Conservation (phyloP, 2,113 vertebrate genomes). For the Boulengeromyrus knoepffleri region DNA sequence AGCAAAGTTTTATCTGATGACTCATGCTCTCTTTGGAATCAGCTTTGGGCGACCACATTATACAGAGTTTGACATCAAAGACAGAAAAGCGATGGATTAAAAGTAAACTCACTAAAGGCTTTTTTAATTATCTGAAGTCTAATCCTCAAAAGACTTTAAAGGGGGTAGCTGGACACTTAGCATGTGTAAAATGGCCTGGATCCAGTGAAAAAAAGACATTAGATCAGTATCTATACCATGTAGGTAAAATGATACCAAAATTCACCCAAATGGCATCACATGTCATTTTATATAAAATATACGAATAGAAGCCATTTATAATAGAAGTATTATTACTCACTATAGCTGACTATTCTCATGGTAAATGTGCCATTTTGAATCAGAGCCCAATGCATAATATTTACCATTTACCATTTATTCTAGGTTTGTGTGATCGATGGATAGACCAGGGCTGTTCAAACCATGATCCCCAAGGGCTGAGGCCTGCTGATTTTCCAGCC, state of each 20-base stretch:
- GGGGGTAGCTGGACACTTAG: neutral
- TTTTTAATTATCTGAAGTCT: neutral
- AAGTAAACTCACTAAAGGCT: neutral
- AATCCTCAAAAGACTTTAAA: neutral
- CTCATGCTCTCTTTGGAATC: neutral
- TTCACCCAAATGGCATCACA: neutral
- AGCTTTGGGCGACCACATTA: neutral
- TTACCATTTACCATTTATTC: neutral
- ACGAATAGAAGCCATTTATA: neutral
- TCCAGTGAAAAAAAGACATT: neutral
- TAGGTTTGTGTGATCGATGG: neutral
- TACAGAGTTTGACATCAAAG: neutral
- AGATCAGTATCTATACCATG: neutral
- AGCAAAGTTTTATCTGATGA: neutral
- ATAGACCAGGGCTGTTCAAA: neutral
- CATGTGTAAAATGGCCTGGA: neutral
- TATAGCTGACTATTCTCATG: neutral
- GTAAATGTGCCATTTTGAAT: neutral
- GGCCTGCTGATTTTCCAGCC: too few species aligned
- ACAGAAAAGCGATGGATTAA: neutral
- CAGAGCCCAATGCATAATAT: neutral
- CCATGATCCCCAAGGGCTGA: too few species aligned
- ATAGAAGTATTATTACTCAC: neutral
- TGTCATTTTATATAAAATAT: neutral
- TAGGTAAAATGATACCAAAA: neutral